Conservation (phyloP, 2,113 vertebrate species). For the Actenoides lindsayi region DNA sequence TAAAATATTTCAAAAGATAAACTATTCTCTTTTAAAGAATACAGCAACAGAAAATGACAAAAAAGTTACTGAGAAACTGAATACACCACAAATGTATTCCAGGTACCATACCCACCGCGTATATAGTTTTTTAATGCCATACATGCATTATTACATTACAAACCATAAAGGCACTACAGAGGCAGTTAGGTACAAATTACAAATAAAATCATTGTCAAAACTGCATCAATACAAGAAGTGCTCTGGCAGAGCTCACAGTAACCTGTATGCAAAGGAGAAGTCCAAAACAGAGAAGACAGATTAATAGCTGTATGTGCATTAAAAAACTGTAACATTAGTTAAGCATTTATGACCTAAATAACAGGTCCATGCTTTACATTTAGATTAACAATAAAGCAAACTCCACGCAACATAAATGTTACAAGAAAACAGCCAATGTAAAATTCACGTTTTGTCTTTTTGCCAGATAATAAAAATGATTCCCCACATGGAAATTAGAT, state of each 20-base stretch:
- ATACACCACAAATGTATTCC: background rate
- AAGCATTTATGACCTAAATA: background rate
- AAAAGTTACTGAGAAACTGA: background rate
- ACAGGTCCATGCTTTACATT: background rate
- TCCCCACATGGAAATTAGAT: slow-evolving; percentile 48
- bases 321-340: background rate
- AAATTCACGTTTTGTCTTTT: slow-evolving; percentile 12
- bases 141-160: background rate
- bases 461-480: slow-evolving; percentile 56
- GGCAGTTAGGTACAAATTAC: background rate
- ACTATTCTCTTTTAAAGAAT: background rate
- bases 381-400: slow-evolving; percentile 45
- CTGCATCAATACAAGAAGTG: background rate
- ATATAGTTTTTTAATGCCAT: background rate
- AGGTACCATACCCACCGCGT: background rate
- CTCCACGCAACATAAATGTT: background rate
- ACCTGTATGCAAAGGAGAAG: background rate
- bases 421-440: slow-evolving; percentile 16
- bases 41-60: background rate
- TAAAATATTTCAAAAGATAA: background rate
- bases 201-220: background rate
- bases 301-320: background rate
- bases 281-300: background rate
- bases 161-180: background rate
- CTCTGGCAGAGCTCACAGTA: background rate